Percentiles rank a stretch among this genome's conserved stretches.
Evolutionary conservation across 2,113 vertebrate species (phyloP).

Genomic region (Propithecus coquereli): DNA sequence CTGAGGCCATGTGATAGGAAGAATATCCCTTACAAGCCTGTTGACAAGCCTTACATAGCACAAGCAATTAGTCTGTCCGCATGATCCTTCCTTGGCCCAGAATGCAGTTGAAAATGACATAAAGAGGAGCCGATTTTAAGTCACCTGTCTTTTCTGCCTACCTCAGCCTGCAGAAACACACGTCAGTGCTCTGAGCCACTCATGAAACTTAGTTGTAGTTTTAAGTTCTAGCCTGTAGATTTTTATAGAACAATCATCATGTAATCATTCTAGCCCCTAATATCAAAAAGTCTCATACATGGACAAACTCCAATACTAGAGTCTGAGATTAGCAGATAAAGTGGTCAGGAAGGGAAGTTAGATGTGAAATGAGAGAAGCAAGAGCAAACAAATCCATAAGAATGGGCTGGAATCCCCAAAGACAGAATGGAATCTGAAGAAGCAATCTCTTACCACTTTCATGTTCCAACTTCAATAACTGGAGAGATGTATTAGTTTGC

Average conservation of each 20-base stretch:
- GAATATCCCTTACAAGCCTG: not conserved
- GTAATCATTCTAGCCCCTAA: not conserved
- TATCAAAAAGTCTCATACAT: not conserved
- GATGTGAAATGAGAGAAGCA: not conserved
- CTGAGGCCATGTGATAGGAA: not conserved
- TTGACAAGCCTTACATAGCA: not conserved
- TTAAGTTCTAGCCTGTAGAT: not conserved
- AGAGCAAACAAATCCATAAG: not conserved
- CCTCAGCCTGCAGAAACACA: not conserved
- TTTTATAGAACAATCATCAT: not conserved
- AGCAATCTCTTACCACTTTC: not conserved
- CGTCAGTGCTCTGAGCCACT: not conserved
- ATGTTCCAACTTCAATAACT: not conserved
- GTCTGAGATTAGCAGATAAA: not conserved
- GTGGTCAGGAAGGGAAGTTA: not conserved
- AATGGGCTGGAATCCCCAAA: not conserved
- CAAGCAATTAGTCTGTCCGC: not conserved
- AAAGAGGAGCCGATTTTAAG: not conserved
- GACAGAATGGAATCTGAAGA: not conserved
- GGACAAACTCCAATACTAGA: not conserved
- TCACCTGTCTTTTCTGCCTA: not conserved
- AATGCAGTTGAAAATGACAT: not conserved
- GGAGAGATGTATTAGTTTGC: not conserved
- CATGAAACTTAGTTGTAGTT: not conserved
- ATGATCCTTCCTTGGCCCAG: not conserved